Conservation (phyloP, 2,797 vertebrate genomes). For the Coranthus polyacanthus region DNA sequence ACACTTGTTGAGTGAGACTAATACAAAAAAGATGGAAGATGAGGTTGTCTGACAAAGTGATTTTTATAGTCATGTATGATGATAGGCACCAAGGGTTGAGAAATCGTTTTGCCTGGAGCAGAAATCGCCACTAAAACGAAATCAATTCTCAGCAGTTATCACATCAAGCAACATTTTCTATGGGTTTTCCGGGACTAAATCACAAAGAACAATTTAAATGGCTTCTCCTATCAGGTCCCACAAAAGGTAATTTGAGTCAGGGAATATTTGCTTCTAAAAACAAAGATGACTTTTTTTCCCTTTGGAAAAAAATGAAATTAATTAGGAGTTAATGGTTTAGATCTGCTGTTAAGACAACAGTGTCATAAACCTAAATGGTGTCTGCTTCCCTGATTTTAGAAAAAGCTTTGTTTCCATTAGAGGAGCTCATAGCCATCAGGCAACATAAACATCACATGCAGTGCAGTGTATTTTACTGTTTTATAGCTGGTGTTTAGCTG, state of each 20-base stretch:
- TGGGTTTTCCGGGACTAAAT: neutral
- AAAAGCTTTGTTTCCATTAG: conserved; percentile 29
- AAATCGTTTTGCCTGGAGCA: conserved; percentile 3
- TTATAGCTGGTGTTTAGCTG: conserved; percentile 8
- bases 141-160: conserved; percentile 16
- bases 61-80: conserved; percentile 6
- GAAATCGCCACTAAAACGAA: conserved; percentile 24
- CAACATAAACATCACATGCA: conserved; percentile 16
- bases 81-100: conserved; percentile 3
- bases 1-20: neutral
- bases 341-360: conserved; percentile 39
- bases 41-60: conserved; percentile 14
- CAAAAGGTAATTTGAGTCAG: conserved; percentile 19
- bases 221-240: conserved; percentile 6
- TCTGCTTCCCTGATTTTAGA: conserved; percentile 25
- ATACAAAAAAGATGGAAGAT: neutral
- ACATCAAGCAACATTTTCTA: conserved; percentile 27
- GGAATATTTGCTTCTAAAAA: conserved; percentile 2
- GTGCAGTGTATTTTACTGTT: neutral
- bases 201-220: conserved; percentile 14
- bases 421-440: conserved; percentile 23
- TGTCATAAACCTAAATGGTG: conserved; percentile 27
- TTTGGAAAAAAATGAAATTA: conserved; percentile 15
- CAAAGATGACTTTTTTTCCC: conserved; percentile 15
- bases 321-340: conserved; percentile 51